Conservation (phyloP, 2,797 vertebrate genomes). For the Cichlasoma orientale region DNA sequence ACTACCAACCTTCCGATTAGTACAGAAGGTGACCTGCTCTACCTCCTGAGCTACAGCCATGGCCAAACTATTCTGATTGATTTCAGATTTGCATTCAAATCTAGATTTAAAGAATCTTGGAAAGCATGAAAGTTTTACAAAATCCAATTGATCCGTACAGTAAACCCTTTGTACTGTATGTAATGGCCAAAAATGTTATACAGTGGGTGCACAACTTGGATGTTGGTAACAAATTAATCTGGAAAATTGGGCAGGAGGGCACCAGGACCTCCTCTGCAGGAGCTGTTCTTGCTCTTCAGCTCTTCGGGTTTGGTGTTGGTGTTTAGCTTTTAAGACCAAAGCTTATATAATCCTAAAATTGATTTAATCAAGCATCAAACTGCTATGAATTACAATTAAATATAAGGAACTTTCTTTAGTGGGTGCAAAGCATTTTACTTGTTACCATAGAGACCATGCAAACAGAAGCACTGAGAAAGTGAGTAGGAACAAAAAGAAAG, state of each 20-base stretch:
- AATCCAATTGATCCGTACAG: too few relatives aligned
- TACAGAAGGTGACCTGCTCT: too few relatives aligned
- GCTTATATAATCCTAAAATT: neutral
- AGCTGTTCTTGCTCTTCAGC: neutral
- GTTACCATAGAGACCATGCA: constrained; percentile 68
- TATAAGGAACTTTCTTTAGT: neutral
- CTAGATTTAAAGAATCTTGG: too few relatives aligned
- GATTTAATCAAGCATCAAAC: neutral
- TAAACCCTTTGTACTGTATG: neutral
- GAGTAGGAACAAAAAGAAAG: constrained; percentile 49
- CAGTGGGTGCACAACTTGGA: neutral
- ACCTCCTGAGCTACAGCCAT: too few relatives aligned
- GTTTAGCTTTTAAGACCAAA: neutral
- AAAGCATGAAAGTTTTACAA: too few relatives aligned
- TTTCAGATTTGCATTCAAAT: too few relatives aligned
- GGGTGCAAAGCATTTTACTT: constrained; percentile 34
- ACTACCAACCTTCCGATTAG: too few relatives aligned
- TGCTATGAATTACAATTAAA: constrained; percentile 7
- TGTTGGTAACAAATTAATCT: neutral
- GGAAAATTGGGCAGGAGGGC: neutral
- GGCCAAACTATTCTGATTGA: too few relatives aligned
- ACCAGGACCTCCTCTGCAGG: neutral
- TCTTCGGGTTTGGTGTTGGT: neutral
- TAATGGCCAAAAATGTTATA: neutral
- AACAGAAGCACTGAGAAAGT: constrained; percentile 51